Conservation (phyloP, 2,888 invertebrate genomes). For the Gibbula magus region DNA sequence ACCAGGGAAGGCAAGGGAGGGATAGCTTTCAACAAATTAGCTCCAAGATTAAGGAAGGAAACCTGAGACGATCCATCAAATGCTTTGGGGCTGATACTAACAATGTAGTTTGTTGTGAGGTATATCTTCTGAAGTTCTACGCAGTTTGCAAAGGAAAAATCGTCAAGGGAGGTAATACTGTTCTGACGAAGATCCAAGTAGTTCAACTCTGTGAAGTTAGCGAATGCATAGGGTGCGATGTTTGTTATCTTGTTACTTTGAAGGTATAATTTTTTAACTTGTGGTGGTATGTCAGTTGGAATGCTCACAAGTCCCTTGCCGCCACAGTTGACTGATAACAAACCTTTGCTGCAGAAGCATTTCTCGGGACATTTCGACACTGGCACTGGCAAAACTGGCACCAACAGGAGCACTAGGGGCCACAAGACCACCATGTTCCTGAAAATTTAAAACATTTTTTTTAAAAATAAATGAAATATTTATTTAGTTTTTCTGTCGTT, state of each 20-base stretch:
- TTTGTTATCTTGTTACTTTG: slow-evolving; percentile 45
- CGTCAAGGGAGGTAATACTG: slow-evolving; percentile 36
- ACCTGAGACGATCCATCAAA: slow-evolving; percentile 42
- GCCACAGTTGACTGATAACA: slow-evolving; percentile 55
- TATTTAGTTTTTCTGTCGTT: too few relatives aligned
- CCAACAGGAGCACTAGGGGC: background rate
- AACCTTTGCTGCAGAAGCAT: slow-evolving; percentile 55
- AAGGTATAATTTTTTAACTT: slow-evolving; percentile 50
- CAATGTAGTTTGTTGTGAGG: slow-evolving; percentile 46
- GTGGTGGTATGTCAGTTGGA: slow-evolving; percentile 46
- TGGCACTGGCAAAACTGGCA: background rate
- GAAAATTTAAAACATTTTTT: background rate
- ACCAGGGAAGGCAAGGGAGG: slow-evolving; percentile 45
- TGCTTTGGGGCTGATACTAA: slow-evolving; percentile 40
- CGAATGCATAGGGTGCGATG: slow-evolving; percentile 10
- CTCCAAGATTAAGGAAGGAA: slow-evolving; percentile 43
- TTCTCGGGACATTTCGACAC: slow-evolving; percentile 16
- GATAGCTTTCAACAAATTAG: slow-evolving; percentile 46
- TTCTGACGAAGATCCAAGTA: slow-evolving; percentile 50
- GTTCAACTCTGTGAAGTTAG: slow-evolving; percentile 26
- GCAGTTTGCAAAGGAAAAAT: slow-evolving; percentile 44
- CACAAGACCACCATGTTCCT: background rate
- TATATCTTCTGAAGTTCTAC: slow-evolving; percentile 38
- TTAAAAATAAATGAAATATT: too few relatives aligned
- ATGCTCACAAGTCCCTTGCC: slow-evolving; percentile 46